Evolutionary conservation across 2,113 vertebrate species (phyloP).

Genomic region (Haliaeetus leucogaster): DNA sequence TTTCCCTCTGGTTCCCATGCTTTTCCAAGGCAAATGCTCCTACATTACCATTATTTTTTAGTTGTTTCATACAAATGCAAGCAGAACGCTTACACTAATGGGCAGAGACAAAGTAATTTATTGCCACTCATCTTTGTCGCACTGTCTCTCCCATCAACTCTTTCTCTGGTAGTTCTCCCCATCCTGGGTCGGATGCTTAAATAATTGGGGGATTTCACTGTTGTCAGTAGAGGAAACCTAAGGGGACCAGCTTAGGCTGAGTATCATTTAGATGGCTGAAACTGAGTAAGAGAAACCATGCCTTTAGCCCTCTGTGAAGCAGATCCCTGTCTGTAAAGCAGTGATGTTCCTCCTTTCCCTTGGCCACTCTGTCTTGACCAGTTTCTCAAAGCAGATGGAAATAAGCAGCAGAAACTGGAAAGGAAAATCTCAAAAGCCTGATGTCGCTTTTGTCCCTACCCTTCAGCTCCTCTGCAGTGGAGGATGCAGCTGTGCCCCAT

Average conservation of each 20-base stretch:
- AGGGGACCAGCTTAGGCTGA: background rate
- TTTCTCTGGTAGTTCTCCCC: background rate
- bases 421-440: background rate
- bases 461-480: background rate
- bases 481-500: background rate
- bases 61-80: background rate
- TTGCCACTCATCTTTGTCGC: background rate
- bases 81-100: background rate
- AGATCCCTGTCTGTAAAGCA: background rate
- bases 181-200: background rate
- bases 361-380: background rate
- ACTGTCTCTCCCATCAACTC: background rate
- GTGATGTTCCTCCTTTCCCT: background rate
- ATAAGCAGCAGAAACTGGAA: background rate
- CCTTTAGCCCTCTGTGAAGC: background rate
- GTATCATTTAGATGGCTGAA: background rate
- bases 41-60: background rate
- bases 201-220: background rate
- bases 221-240: background rate
- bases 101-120: background rate
- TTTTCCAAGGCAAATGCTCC: background rate
- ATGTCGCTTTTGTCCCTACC: background rate
- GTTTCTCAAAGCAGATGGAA: background rate
- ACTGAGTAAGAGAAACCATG: background rate
- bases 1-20: background rate